These are phyloP conservation scores for Epinephelus cyanopodus DNA, from an alignment of 2,113 vertebrate species.

Conservation along the genomic window DNA sequence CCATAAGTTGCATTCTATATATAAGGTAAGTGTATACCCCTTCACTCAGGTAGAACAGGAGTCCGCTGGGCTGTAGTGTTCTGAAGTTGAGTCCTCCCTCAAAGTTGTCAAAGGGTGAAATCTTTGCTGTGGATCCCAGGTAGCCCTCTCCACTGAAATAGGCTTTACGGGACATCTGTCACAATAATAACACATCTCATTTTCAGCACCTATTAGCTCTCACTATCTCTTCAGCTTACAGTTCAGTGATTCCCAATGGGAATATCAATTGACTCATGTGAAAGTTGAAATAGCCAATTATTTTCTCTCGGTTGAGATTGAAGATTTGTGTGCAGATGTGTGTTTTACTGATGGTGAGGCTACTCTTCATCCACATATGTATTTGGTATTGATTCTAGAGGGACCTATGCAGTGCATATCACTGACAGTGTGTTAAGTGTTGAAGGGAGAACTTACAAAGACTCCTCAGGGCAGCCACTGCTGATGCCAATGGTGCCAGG, in stretches of 20 bases:
- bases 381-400: neutral
- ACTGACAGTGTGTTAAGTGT: neutral
- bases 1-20: neutral
- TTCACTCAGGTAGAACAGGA: slow-evolving; percentile 91
- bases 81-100: slow-evolving; percentile 96
- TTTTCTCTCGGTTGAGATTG: neutral
- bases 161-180: slow-evolving; percentile 93
- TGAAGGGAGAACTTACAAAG: slow-evolving; percentile 86
- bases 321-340: neutral
- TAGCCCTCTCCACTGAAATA: slow-evolving; percentile 95
- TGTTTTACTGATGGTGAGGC: slow-evolving; percentile 4
- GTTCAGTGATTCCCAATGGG: neutral
- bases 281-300: slow-evolving; percentile 14
- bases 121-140: slow-evolving; percentile 91
- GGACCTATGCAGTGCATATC: neutral
- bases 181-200: slow-evolving; percentile 26
- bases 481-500: slow-evolving; percentile 95
- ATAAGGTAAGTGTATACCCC: slow-evolving; percentile 81
- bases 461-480: slow-evolving; percentile 96
- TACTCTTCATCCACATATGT: too few species aligned
- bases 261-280: neutral
- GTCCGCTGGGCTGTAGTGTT: slow-evolving; percentile 90
- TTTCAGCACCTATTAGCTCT: neutral
- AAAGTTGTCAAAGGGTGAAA: slow-evolving; percentile 89
- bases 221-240: neutral